A percentile compares a stretch with the other conserved stretches of the same genome.
phyloP scores from a whole-genome alignment of 1,140 invertebrate species.

The Musca vetustissima region DNA sequence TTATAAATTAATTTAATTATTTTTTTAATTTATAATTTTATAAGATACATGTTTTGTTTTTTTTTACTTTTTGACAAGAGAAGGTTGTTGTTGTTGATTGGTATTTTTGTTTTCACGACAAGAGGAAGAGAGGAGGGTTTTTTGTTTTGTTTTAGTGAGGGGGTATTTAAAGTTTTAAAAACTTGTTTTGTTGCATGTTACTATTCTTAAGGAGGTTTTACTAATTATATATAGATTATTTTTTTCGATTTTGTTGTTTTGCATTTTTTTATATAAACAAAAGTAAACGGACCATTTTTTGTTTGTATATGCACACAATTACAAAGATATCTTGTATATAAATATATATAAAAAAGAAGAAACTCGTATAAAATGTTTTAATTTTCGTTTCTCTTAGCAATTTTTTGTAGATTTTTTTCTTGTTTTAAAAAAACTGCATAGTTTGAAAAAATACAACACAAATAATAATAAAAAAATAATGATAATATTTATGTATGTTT shows the following conservation, averaged over 20 bases:
- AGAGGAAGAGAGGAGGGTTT: conserved; percentile 16
- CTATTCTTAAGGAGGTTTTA: conserved; percentile 6
- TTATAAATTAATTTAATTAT: conserved; percentile 11
- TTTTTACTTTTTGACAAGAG: conserved; percentile 12
- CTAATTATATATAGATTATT: background rate
- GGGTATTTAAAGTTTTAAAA: conserved; percentile 18
- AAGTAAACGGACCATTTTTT: conserved; percentile 2
- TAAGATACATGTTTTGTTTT: conserved; percentile 11
- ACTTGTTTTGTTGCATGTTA: conserved; percentile 2
- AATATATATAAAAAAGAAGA: background rate
- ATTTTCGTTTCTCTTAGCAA: too few relatives aligned
- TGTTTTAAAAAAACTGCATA: background rate
- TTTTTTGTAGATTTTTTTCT: too few relatives aligned
- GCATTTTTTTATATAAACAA: conserved; percentile 5
- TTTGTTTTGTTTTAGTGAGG: background rate
- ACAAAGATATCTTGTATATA: background rate
- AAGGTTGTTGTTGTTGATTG: background rate
- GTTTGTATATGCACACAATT: conserved; percentile 9
- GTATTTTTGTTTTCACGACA: conserved; percentile 11
- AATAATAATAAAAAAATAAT: background rate
- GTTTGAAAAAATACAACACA: background rate
- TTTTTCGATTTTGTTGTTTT: conserved; percentile 4
- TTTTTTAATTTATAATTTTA: conserved; percentile 5
- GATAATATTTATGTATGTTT: too few relatives aligned
- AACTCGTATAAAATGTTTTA: too few relatives aligned